Base-by-base conservation (phyloP, 2,888 invertebrate genomes). In the Zaprionus bogoriensis region DNA sequence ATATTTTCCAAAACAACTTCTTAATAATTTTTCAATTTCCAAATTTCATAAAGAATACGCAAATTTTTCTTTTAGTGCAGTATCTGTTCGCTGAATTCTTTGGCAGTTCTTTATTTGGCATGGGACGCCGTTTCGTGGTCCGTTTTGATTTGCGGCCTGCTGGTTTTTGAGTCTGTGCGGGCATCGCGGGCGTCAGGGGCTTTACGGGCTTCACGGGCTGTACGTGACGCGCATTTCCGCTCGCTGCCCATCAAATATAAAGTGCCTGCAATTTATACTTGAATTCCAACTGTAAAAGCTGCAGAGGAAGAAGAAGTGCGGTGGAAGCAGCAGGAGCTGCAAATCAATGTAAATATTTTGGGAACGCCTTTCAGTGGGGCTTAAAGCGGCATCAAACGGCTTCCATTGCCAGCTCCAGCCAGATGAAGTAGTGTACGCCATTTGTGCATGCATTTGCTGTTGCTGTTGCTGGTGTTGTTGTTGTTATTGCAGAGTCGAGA, bases 331-430 rank as follows among this genome's bases (percentile, higher is more conserved):
- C 28, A 25, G 39, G 25, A 44, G 36, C 52, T 25, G 23, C 59
- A 75, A 85, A 80, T 80, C 79, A 80, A 80, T 86, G 84, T 86
- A 83, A 86, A 86, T 86, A 86, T 86, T 86, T 80, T 83, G 65
- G 57, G 39, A 66, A 54, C 62, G 74, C 74, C 62, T 68, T 74
- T 68, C 60, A 55, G 59, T 36, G 39, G 27, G 51, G 46, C 53
- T 74, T 74, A 74, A 74, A 70, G 50, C 48, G 53, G 55, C 30
- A 42, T 44, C 47, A 46, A 50, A 51, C 39, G 52, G 67, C 28
- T 67, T 19, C 28, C 69, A 36, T 36, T 14, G 14, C 32, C 32
- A 36, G 32, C 32, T 14, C 32, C 32, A 36, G 14, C 36, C 25
- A 59, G 48, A 62, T 62, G 55, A 74, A 74, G 74, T 57, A 72